Base-by-base conservation (phyloP, 2,888 invertebrate genomes). In the Hylaea fasciaria region DNA sequence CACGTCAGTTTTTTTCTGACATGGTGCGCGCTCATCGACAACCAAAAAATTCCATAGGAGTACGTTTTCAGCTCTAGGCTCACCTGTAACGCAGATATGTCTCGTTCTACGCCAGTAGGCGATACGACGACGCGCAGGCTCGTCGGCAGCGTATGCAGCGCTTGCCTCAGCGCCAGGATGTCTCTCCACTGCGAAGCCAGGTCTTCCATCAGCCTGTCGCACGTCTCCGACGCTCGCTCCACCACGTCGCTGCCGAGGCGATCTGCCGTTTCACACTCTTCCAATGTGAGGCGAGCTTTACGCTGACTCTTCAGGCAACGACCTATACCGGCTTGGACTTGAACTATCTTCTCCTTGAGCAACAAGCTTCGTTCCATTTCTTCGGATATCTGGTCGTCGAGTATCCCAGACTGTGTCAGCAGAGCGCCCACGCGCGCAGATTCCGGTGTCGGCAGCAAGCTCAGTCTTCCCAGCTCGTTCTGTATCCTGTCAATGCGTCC, bases 361-460 rank as follows among this genome's bases (percentile, higher is more conserved):
- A 95, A 83, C 64, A 94, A 90, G 1, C 96, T 95, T 0, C 95
- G 94, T 78, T 97, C 97, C 9, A 96, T 83, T 80, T 97, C 97
- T 83, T 97, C 97, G 12, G 94, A 91, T 61, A 97, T 94, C 74
- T 94, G 94, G 51, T 94, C 93, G 66, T 96, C 95, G 5, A 97
- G 91, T 35, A 94, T 93, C 52, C 95, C 95, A 0, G 96, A 95
- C 37, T 95, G 93, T 0, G 94, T 93, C 16, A 97, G 85, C 0
- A 97, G 85, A 63, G 94, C 91, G 0, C 96, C 96, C 14, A 97
- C 94, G 69, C 95, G 95, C 72, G 97, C 97, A 0, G 96, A 96
- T 77, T 97, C 96, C 0, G 91, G 86, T 0, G 96, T 95, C 0
- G 96, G 95, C 5, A 96, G 85, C 41, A 97, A 87, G 39, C 96